Evolutionary conservation across 2,888 invertebrate species (phyloP).

Genomic region (Alloplasta piceator): DNA sequence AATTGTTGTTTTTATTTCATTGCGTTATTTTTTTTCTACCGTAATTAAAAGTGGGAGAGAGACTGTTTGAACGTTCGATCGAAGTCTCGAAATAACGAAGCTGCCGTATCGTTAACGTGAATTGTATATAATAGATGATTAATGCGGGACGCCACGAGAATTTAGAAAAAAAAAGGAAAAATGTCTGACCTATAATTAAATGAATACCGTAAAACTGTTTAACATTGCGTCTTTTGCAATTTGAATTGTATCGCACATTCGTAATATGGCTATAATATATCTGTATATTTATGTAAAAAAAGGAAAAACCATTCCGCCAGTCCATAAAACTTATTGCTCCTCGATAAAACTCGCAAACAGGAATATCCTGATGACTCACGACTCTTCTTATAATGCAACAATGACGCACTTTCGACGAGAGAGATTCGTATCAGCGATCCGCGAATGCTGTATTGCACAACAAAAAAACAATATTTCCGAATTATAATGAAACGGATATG

Average conservation of each 20-base stretch:
- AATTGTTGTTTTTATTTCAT: conserved; percentile 49
- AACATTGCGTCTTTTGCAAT: conserved; percentile 50
- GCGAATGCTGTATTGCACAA: neutral
- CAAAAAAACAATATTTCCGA: conserved; percentile 33
- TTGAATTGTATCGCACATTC: conserved; percentile 50
- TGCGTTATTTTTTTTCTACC: conserved; percentile 15
- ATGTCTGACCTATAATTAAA: conserved; percentile 7
- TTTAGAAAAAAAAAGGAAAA: no score
- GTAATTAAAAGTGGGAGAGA: conserved; percentile 11
- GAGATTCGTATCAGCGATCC: conserved; percentile 7
- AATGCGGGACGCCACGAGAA: conserved; percentile 40
- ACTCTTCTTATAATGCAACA: conserved; percentile 6
- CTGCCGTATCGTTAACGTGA: conserved; percentile 25
- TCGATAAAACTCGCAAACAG: conserved; percentile 27
- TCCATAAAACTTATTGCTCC: conserved; percentile 22
- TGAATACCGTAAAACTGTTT: conserved; percentile 46
- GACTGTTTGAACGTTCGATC: conserved; percentile 3
- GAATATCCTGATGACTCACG: conserved; percentile 25
- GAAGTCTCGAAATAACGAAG: conserved; percentile 25
- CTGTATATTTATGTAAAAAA: conserved; percentile 60
- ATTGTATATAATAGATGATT: conserved; percentile 52
- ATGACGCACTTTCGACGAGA: conserved; percentile 17
- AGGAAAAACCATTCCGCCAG: conserved; percentile 4
- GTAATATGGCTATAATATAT: conserved; percentile 37
- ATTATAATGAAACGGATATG: conserved; percentile 42